Conservation (phyloP, 2,113 vertebrate genomes). For the Callospermophilus lateralis region DNA sequence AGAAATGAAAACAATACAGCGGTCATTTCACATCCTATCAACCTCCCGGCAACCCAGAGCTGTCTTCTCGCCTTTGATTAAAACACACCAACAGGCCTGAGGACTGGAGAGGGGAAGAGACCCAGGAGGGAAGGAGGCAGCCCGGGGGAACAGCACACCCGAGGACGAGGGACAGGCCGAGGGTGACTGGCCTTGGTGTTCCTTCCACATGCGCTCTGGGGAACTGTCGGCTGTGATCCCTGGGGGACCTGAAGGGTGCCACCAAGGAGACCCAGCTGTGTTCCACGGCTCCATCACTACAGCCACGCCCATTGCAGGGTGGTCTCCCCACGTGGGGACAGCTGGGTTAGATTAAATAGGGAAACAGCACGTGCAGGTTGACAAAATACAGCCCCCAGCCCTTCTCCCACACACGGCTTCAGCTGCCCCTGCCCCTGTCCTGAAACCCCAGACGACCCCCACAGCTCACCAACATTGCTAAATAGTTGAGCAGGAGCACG, state of each 20-base stretch:
- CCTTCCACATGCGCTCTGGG: neutral
- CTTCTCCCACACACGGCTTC: neutral
- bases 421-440: neutral
- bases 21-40: slow-evolving; percentile 70
- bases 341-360: neutral
- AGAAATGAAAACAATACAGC: slow-evolving; percentile 74
- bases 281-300: neutral
- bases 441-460: neutral
- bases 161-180: neutral
- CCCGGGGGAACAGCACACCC: neutral
- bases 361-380: neutral
- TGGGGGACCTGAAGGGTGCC: neutral
- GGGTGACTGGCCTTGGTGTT: neutral
- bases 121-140: neutral
- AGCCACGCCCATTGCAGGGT: neutral
- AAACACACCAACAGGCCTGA: neutral
- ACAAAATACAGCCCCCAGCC: neutral
- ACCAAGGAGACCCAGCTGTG: neutral
- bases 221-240: neutral
- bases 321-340: neutral
- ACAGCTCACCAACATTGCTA: neutral
- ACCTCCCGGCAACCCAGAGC: slow-evolving; percentile 42
- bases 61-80: slow-evolving; percentile 56
- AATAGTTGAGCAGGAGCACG: neutral
- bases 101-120: neutral